phyloP scores from a whole-genome alignment of 2,113 vertebrate genomes.

The Orthonyx spaldingii region DNA sequence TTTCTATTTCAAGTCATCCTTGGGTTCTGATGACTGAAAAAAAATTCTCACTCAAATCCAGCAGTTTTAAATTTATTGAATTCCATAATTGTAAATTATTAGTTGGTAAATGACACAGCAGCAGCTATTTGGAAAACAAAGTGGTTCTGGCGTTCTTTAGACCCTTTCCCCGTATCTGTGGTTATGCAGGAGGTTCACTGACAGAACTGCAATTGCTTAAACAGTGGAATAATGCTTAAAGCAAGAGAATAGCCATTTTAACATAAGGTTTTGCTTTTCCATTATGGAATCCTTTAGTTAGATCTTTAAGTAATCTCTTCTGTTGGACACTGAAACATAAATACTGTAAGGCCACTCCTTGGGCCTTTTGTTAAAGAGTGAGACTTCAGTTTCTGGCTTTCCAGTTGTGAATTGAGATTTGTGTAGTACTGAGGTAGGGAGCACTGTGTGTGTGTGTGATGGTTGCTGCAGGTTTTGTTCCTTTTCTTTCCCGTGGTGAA shows the following conservation, averaged over 20 bases:
- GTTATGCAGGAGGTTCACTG: background rate
- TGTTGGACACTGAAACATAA: background rate
- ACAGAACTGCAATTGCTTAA: background rate
- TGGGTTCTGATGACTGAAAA: background rate
- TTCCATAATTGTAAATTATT: background rate
- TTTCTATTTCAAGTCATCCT: background rate
- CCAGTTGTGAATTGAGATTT: background rate
- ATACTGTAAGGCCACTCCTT: background rate
- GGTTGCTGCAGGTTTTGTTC: background rate
- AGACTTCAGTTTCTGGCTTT: background rate
- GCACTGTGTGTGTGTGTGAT: background rate
- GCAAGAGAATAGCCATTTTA: background rate
- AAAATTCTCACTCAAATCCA: background rate
- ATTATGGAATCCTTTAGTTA: background rate
- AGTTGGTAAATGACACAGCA: background rate
- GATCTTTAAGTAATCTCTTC: background rate
- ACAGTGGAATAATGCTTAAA: background rate
- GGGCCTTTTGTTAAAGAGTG: background rate
- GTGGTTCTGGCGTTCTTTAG: background rate
- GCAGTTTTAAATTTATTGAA: background rate
- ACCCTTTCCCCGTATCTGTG: background rate
- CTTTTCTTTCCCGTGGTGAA: background rate
- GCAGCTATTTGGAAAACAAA: background rate
- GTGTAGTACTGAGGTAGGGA: accelerated
- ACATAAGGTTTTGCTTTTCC: background rate